Base-by-base conservation (phyloP, 2,888 invertebrate species). In the Sesamia inferens region DNA sequence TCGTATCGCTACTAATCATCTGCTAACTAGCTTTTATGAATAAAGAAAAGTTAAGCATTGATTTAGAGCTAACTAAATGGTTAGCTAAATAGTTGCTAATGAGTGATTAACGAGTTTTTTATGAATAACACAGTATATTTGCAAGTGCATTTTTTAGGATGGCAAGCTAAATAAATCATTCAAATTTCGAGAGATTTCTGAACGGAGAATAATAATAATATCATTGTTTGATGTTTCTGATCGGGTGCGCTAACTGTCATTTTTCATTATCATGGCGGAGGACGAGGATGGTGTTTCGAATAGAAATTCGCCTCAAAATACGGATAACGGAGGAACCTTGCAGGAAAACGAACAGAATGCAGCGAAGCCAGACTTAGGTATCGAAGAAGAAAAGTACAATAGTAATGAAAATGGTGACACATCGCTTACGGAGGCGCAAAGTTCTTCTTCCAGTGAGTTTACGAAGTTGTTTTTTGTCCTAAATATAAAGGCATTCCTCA, bases 181-280 rank as follows among this genome's bases (percentile, higher is more conserved):
- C n/a, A n/a, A n/a, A n/a, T n/a, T n/a, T n/a, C 0, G 7, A 39
- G 2, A 7, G 0, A 75, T 70, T 83, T 70, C 70, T 70, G 69
- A 65, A 83, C 83, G 70, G 5, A 70, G 31, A 16, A 31, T 66
- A 59, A n/a, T 31, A 68, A 44, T 68, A 68, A 31, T n/a, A 39
- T 10, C 55, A 44, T 54, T 5, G 59, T n/a, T n/a, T n/a, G n/a
- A n/a, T n/a, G n/a, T 89, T 91, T 85, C 79, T 82, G 87, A 89
- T 89, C 90, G 87, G 71, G 57, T 39, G 59, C 47, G 24, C 19
- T 42, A 91, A 92, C 85, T 94, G 95, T 95, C 95, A 95, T 90
- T 92, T 94, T 93, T 93, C 92, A 91, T 91, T 93, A 95, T 95
- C 94, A 96, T 96, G 96, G 96, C 96, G 96, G 96, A 96, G 88